phyloP scores from a whole-genome alignment of 37 sponge, comb jelly and placozoan genomes.

The Chondrosia reniformis region DNA sequence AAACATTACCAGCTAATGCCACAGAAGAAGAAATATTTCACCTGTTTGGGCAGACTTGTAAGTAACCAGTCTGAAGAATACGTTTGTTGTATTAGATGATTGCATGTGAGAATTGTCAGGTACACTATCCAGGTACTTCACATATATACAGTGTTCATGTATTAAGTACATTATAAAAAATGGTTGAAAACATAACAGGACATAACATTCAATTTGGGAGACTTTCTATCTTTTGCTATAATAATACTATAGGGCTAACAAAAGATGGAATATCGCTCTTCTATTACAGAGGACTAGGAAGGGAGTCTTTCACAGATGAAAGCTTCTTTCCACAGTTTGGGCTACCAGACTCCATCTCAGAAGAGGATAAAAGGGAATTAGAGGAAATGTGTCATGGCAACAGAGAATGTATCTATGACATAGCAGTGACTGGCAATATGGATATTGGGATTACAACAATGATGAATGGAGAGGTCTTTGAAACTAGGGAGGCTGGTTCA shows the following conservation, averaged over 20 bases:
- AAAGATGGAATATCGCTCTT: background rate
- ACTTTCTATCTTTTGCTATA: background rate
- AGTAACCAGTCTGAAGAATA: background rate
- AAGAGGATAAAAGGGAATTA: background rate
- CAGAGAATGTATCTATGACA: slow-evolving; percentile 22
- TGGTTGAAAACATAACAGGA: no score
- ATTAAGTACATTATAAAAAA: no score
- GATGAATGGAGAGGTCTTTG: background rate
- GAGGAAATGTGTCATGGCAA: background rate
- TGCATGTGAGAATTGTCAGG: no score
- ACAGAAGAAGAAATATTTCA: slow-evolving; percentile 6
- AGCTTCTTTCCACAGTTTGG: slow-evolving; percentile 11
- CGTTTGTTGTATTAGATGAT: no score
- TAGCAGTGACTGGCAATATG: slow-evolving; percentile 5
- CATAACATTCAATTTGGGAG: no score
- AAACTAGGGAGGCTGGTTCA: background rate
- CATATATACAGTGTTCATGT: no score
- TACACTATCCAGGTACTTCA: no score
- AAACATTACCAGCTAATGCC: background rate
- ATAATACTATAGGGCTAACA: background rate
- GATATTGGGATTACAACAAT: background rate
- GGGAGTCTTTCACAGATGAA: background rate
- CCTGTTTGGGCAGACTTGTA: slow-evolving; percentile 20
- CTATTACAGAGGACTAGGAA: background rate
- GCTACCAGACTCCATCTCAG: background rate